These are phyloP conservation scores for Pteronotus mesoamericanus DNA, from an alignment of 2,797 vertebrate species.

Conservation along the genomic window DNA sequence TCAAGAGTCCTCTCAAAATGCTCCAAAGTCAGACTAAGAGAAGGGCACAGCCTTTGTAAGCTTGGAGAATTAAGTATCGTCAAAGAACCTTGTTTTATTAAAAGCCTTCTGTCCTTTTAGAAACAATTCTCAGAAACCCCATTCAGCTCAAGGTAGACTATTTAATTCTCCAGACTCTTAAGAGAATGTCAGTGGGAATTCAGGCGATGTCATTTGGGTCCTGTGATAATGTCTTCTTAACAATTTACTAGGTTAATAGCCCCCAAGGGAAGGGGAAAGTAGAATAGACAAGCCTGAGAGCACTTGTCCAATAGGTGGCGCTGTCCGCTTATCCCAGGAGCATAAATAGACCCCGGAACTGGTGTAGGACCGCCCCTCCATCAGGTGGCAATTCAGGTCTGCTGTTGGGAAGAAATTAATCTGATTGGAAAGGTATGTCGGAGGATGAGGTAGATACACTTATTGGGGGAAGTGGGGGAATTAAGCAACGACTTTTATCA, in stretches of 20 bases:
- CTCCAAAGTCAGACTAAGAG: background rate
- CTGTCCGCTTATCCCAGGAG: background rate
- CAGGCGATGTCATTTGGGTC: background rate
- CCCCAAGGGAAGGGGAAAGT: background rate
- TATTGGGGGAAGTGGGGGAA: rapidly evolving
- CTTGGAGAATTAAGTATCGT: background rate
- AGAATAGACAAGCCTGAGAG: background rate
- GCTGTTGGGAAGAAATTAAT: background rate
- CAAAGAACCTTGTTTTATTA: background rate
- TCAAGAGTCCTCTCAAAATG: background rate
- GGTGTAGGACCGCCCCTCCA: no score
- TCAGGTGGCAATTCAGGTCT: background rate
- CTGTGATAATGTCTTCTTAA: background rate
- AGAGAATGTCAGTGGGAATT: background rate
- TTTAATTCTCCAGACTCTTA: background rate
- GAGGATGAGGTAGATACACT: background rate
- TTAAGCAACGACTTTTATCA: background rate
- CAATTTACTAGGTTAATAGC: rapidly evolving
- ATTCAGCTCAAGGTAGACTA: background rate
- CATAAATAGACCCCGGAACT: rapidly evolving
- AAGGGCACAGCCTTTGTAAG: background rate
- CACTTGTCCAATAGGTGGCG: background rate
- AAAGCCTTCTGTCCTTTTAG: background rate
- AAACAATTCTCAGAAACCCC: background rate
- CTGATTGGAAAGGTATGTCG: background rate